Conservation (phyloP, 1,140 invertebrate genomes). For the Drosophila hydei region DNA sequence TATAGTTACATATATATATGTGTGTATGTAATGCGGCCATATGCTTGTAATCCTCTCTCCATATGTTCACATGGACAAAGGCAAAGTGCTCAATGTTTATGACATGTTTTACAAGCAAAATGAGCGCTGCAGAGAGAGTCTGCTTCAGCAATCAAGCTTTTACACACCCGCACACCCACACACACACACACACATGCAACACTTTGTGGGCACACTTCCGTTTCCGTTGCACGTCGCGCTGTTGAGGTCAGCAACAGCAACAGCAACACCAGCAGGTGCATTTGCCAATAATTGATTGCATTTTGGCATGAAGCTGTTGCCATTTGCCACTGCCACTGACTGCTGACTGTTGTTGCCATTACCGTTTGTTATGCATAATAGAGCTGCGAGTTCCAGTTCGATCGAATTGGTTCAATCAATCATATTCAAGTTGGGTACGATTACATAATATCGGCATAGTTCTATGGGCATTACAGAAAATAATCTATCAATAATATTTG, state of each 20-base stretch:
- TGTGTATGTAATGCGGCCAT: neutral
- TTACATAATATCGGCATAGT: too few relatives aligned
- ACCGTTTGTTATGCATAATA: slow-evolving; percentile 62
- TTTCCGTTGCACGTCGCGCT: slow-evolving; percentile 56
- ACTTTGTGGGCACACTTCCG: slow-evolving; percentile 52
- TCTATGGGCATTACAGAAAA: too few relatives aligned
- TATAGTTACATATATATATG: neutral
- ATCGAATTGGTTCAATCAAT: too few relatives aligned
- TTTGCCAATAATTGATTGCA: slow-evolving; percentile 81
- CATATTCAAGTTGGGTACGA: too few relatives aligned
- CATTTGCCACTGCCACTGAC: slow-evolving; percentile 21
- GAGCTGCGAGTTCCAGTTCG: neutral
- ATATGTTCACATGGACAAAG: slow-evolving; percentile 27
- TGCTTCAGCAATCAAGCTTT: slow-evolving; percentile 60
- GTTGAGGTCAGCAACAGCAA: slow-evolving; percentile 54
- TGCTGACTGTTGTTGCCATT: slow-evolving; percentile 27
- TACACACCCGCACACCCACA: slow-evolving; percentile 12
- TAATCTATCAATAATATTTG: too few relatives aligned
- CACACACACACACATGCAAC: slow-evolving; percentile 17
- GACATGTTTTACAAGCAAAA: slow-evolving; percentile 69
- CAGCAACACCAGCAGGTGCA: slow-evolving; percentile 46
- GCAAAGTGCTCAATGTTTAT: slow-evolving; percentile 50
- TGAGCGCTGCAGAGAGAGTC: slow-evolving; percentile 11
- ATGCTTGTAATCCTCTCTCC: neutral
- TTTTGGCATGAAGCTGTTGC: slow-evolving; percentile 75